Base-by-base conservation (phyloP, 2,888 invertebrate species). In the Scaptomyza polygonia region DNA sequence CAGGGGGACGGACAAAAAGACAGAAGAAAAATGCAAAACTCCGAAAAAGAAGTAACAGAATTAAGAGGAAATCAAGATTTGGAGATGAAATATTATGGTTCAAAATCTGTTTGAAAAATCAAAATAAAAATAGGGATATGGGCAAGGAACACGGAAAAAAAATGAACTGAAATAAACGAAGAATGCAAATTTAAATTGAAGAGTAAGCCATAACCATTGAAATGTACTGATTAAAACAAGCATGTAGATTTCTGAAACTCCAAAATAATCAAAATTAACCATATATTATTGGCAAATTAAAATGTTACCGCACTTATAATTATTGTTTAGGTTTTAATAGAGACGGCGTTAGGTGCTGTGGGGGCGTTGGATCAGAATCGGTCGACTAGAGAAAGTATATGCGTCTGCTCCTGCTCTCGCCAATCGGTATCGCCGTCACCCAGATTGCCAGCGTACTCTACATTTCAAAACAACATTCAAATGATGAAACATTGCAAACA, bases 361-460 rank as follows among this genome's bases (percentile, higher is more conserved):
- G 27, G 44, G 32, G 29, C 30, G 40, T 62, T 55, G 34, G 8
- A 69, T 94, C 94, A 98, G 93, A 98, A 98, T 92, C 98, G 97
- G 92, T 98, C 98, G 48, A 98, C 96, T 80, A 98, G 93, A 91
- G 97, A 96, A 76, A 98, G 92, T 90, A 98, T 97, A 89, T 97
- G 96, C 83, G 97, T 96, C 88, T 98, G 97, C 89, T 98, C 98
- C 80, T 96, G 95, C 89, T 96, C 96, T 79, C 96, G 94, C 94
- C 97, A 96, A 67, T 91, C 91, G 7, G 75, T 83, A 88, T 96
- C 96, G 55, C 96, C 97, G 88, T 98, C 97, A 0, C 98, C 98
- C 75, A 98, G 94, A 93, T 98, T 98, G 12, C 98, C 98, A 27
- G 98, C 98, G 91, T 98, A 98, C 92, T 98, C 98, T 96, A 92